A percentile compares a stretch with the other conserved stretches of the same genome.
Evolutionary conservation across 2,113 vertebrate species (phyloP).

Genomic region (Apistogramma diplotaenia): DNA sequence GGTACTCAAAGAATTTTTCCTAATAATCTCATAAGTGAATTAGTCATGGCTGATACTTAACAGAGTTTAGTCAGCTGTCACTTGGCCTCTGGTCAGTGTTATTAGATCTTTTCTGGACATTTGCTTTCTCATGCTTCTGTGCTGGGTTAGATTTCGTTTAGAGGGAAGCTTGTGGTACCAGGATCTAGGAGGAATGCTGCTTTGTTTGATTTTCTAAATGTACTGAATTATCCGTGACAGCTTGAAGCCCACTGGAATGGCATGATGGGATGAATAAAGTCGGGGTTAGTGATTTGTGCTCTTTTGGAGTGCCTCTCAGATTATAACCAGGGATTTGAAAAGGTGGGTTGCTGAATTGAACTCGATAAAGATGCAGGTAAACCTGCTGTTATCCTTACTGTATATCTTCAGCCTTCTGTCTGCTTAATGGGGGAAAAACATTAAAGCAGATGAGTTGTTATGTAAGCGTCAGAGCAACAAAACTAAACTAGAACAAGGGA

Average conservation of each 20-base stretch:
- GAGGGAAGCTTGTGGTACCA: slow-evolving; percentile 62
- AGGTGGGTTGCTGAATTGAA: slow-evolving; percentile 17
- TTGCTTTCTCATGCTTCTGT: slow-evolving; percentile 15
- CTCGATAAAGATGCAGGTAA: slow-evolving; percentile 11
- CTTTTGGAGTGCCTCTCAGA: slow-evolving; percentile 41
- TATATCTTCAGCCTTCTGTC: not conserved
- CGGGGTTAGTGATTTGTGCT: slow-evolving; percentile 60
- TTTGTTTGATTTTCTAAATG: slow-evolving; percentile 65
- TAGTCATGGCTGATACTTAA: not conserved
- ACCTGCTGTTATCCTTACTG: not conserved
- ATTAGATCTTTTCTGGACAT: slow-evolving; percentile 24
- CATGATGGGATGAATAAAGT: slow-evolving; percentile 67
- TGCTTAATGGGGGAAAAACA: not conserved
- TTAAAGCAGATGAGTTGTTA: not conserved
- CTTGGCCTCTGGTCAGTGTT: not conserved
- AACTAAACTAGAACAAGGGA: not conserved
- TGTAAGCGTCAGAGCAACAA: not conserved
- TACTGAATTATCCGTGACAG: slow-evolving; percentile 75
- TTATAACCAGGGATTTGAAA: slow-evolving; percentile 38
- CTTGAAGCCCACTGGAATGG: slow-evolving; percentile 66
- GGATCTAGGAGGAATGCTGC: slow-evolving; percentile 71
- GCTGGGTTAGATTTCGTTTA: not conserved
- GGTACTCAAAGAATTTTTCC: not conserved
- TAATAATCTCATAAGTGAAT: slow-evolving; percentile 12
- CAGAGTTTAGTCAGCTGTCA: slow-evolving; percentile 13